Base-by-base conservation (phyloP, 2,797 vertebrate species). In the Harpagifer antarcticus region DNA sequence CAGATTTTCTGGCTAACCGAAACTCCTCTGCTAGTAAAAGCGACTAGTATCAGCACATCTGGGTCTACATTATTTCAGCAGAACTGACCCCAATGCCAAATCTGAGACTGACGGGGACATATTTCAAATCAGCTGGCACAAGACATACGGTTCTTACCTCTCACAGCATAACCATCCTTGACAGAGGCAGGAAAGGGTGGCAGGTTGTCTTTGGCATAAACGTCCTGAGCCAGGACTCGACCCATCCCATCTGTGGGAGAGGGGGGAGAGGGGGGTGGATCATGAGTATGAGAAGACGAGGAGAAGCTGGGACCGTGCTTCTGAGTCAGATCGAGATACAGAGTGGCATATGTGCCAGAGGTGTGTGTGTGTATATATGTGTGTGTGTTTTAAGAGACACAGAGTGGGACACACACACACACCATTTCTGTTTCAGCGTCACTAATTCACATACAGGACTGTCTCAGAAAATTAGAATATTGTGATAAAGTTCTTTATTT, bases 201-300 rank as follows among this genome's bases (percentile, higher is more conserved):
- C 87, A 99, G 94, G 93, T 99, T 99, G 95, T 99, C 98, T 97
- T 99, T 99, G 96, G 98, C 98, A 93, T 99, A 99, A 90, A 99
- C 97, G 84, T 99, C 98, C 96, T 99, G 98, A 92, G 98, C 97
- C 89, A 99, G 96, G 85, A 99, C 98, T 93, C 98, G 95, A 84
- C 97, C 98, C 98, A 99, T 99, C 87, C 98, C 98, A 94, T 99
- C 98, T 99, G 82, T 16, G 55, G 80, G 61, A 74, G 61, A 64
- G 77, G 57, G 88, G 55, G 68, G 73, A 76, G 3, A 4, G 55
- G 23, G 23, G 27, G 77, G 76, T 27, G 27, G 33, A 84, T 76
- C 53, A 70, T 33, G 53, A 12, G 19, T 62, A 14, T 75, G 72
- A 74, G 50, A 52, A 20, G 49, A 44, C 53, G 23, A 67, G 57